These are phyloP conservation scores for Corythornis vintsioides DNA, from an alignment of 2,113 vertebrate species.

Conservation along the genomic window DNA sequence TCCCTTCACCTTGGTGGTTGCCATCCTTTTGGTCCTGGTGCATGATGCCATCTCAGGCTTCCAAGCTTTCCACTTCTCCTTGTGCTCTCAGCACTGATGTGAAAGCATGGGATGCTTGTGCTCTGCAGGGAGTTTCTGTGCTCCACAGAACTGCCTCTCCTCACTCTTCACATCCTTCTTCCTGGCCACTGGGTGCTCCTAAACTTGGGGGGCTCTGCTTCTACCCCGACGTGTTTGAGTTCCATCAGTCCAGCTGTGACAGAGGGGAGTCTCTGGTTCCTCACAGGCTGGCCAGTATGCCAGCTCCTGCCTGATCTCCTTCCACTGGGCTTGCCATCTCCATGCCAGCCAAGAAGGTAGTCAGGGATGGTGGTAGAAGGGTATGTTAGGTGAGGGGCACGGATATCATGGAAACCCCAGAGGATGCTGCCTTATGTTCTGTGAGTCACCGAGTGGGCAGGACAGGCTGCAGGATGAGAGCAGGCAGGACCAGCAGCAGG, in stretches of 20 bases:
- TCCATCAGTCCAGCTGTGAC: background rate
- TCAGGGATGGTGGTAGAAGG: no score
- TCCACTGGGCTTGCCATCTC: background rate
- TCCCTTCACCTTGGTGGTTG: background rate
- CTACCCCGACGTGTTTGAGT: background rate
- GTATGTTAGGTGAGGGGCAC: background rate
- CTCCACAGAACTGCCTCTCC: background rate
- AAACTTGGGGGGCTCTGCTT: background rate
- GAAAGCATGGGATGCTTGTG: background rate
- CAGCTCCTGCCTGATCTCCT: background rate
- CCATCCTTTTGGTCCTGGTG: background rate
- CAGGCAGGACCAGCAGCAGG: background rate
- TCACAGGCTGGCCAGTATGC: background rate
- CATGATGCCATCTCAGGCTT: accelerated
- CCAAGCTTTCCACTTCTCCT: background rate
- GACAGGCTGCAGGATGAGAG: background rate
- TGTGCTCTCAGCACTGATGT: background rate
- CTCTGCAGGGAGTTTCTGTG: background rate
- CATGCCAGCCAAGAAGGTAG: background rate
- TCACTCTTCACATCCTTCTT: background rate
- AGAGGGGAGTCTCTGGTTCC: background rate
- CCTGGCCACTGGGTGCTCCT: background rate
- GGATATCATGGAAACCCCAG: background rate
- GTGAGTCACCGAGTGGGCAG: background rate
- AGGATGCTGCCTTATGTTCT: background rate